These are phyloP conservation scores for Pogonomyrmex californicus DNA, from an alignment of 1,140 invertebrate genomes.

Conservation along the genomic window DNA sequence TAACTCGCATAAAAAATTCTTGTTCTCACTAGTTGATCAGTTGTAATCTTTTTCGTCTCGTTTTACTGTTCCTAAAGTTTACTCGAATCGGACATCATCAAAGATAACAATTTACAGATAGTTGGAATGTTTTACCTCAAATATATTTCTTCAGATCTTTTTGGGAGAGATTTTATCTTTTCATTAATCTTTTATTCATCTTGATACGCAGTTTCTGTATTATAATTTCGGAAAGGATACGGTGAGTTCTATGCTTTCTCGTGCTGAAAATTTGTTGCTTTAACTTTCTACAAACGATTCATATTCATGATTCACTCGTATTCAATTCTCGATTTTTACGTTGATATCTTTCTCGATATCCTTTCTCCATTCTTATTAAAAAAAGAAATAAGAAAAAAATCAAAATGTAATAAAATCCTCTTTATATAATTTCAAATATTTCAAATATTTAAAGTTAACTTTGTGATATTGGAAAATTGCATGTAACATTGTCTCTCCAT, in stretches of 20 bases:
- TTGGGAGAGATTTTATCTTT: background rate
- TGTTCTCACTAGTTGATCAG: background rate
- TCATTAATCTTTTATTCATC: constrained; percentile 50
- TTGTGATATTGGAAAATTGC: background rate
- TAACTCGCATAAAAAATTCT: background rate
- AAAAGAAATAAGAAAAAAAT: no score
- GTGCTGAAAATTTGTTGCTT: constrained; percentile 28
- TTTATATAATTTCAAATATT: background rate
- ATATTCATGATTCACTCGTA: background rate
- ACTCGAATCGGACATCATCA: background rate
- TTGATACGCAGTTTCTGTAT: constrained; percentile 1
- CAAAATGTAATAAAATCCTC: background rate
- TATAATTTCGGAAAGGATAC: background rate
- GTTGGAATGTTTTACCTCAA: background rate
- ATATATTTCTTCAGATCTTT: background rate
- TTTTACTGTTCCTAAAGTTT: background rate
- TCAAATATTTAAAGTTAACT: background rate
- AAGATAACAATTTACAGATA: constrained; percentile 6
- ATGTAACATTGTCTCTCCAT: background rate
- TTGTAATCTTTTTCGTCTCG: background rate
- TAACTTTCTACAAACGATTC: background rate
- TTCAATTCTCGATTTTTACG: constrained; percentile 8
- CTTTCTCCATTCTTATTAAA: background rate
- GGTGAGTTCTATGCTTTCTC: background rate
- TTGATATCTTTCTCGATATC: constrained; percentile 13